Percentiles rank a stretch among this genome's conserved stretches.
phyloP scores from a whole-genome alignment of 2,888 invertebrate species.

The Mesochorus sp. region DNA sequence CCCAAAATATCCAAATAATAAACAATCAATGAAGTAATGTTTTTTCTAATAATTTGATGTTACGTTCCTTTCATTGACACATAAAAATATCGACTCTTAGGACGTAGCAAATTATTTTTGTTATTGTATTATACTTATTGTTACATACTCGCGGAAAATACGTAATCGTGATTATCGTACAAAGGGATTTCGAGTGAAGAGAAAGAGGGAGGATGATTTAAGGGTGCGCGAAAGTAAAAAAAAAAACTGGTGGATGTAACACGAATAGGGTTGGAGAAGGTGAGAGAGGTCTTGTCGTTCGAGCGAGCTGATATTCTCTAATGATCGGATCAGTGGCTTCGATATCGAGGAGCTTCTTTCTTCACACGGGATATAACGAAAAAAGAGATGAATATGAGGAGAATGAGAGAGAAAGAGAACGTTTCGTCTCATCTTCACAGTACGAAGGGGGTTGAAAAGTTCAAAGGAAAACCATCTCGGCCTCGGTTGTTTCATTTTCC shows the following conservation, averaged over 20 bases:
- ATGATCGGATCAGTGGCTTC: slow-evolving; percentile 59
- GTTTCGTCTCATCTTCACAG: slow-evolving; percentile 18
- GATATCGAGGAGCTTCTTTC: slow-evolving; percentile 24
- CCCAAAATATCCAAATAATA: too few relatives aligned
- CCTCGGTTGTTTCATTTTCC: slow-evolving; percentile 56
- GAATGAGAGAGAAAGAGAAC: slow-evolving; percentile 4
- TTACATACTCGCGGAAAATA: background rate
- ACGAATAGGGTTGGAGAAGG: slow-evolving; percentile 7
- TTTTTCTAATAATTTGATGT: too few relatives aligned
- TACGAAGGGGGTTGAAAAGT: slow-evolving; percentile 43
- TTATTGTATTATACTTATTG: too few relatives aligned
- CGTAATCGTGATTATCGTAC: slow-evolving; percentile 4
- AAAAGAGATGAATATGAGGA: background rate
- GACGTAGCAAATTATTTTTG: too few relatives aligned
- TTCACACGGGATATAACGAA: background rate
- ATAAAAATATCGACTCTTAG: too few relatives aligned
- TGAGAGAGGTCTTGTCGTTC: slow-evolving; percentile 36
- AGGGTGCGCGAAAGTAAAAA: slow-evolving; percentile 29
- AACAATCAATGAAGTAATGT: too few relatives aligned
- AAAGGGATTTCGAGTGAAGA: slow-evolving; percentile 15
- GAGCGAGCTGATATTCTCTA: slow-evolving; percentile 62
- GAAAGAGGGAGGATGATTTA: slow-evolving; percentile 18
- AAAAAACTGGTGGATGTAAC: slow-evolving; percentile 28
- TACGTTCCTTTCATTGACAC: too few relatives aligned
- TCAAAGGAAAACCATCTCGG: slow-evolving; percentile 57